phyloP scores from a whole-genome alignment of 2,888 invertebrate species.

The Cephalotes varians region DNA sequence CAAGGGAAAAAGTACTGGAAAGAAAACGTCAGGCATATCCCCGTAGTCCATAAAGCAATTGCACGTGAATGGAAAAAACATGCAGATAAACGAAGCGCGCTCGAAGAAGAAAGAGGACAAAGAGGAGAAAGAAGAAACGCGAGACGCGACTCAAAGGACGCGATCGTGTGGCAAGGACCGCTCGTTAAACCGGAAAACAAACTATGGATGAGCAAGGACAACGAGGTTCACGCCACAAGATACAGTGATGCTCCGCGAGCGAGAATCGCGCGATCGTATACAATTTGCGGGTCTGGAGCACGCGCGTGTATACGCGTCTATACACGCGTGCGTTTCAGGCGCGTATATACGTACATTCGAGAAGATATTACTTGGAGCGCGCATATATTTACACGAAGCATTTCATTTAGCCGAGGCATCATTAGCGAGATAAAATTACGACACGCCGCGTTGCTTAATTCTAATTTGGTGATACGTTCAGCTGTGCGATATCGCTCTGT shows the following conservation, averaged over 20 bases:
- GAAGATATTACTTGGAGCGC: slow-evolving; percentile 33
- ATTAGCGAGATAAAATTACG: slow-evolving; percentile 47
- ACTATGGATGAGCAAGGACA: slow-evolving; percentile 62
- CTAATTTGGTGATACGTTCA: slow-evolving; percentile 22
- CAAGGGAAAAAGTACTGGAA: not conserved
- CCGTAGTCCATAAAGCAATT: slow-evolving; percentile 61
- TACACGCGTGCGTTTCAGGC: not conserved
- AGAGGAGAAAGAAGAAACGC: slow-evolving; percentile 6
- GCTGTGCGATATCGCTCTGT: not conserved
- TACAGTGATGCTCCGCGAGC: slow-evolving; percentile 6
- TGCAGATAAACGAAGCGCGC: slow-evolving; percentile 31
- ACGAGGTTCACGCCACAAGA: slow-evolving; percentile 8
- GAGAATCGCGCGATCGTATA: slow-evolving; percentile 17
- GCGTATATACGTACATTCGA: not conserved
- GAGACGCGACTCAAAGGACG: slow-evolving; percentile 68
- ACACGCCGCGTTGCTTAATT: slow-evolving; percentile 18
- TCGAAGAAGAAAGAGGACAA: slow-evolving; percentile 2
- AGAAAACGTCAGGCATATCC: slow-evolving; percentile 4
- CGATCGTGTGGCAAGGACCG: slow-evolving; percentile 74
- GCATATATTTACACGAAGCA: slow-evolving; percentile 41
- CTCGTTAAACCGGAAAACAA: slow-evolving; percentile 76
- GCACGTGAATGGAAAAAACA: slow-evolving; percentile 44
- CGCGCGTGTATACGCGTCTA: not conserved
- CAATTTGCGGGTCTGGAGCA: not conserved
- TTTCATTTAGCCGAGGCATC: slow-evolving; percentile 40